A percentile compares a stretch with the other conserved stretches of the same genome.
phyloP scores from a whole-genome alignment of 1,140 invertebrate species.

The Drosophila paulistorum region DNA sequence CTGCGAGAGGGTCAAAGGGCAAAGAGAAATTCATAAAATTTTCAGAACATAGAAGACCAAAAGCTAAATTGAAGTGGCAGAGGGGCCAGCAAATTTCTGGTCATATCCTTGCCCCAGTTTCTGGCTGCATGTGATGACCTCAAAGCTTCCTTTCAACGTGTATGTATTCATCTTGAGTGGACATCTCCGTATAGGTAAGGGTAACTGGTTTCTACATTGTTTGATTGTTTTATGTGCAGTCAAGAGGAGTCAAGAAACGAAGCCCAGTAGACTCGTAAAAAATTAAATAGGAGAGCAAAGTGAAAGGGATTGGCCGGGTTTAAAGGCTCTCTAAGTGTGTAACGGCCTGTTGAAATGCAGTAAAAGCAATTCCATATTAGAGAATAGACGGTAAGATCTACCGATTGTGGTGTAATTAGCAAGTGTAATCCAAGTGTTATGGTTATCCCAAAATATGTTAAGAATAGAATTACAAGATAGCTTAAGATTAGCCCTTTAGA shows the following conservation, averaged over 20 bases:
- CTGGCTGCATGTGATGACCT: conserved; percentile 5
- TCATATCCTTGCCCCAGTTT: conserved; percentile 48
- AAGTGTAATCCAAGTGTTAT: background rate
- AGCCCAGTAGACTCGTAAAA: background rate
- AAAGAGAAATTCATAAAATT: conserved; percentile 14
- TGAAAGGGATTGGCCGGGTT: background rate
- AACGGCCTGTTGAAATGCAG: background rate
- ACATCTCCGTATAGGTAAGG: conserved; percentile 7
- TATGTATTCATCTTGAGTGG: background rate
- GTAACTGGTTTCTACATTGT: conserved; percentile 6
- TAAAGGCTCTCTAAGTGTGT: background rate
- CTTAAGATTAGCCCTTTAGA: background rate
- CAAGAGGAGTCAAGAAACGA: background rate
- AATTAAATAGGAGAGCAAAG: background rate
- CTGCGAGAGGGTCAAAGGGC: background rate
- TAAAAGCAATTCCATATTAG: background rate
- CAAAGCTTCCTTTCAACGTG: background rate
- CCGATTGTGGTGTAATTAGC: no score
- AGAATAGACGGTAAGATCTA: background rate
- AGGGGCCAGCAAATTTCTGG: background rate
- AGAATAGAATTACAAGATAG: background rate
- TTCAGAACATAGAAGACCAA: conserved; percentile 10
- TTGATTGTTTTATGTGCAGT: conserved; percentile 23
- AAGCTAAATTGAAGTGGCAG: background rate
- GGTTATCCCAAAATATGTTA: background rate